phyloP scores from a whole-genome alignment of 2,113 vertebrate genomes.

The Dicerorhinus sumatrensis region DNA sequence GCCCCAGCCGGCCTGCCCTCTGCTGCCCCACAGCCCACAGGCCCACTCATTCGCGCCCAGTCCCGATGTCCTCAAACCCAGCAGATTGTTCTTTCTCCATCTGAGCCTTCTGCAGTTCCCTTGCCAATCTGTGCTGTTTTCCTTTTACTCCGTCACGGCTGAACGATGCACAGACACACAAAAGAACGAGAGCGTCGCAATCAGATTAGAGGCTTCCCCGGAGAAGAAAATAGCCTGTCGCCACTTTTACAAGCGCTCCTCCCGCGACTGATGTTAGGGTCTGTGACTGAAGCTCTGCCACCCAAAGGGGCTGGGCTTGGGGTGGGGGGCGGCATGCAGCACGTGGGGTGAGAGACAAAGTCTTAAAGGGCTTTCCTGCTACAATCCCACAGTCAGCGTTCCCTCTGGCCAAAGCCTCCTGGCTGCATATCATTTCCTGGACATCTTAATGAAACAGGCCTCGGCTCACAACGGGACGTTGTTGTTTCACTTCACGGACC shows the following conservation, averaged over 20 bases:
- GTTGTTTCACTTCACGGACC: not conserved
- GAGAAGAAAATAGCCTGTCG: not conserved
- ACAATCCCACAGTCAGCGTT: not conserved
- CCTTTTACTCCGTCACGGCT: not conserved
- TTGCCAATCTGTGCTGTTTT: rapidly evolving
- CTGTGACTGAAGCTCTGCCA: not conserved
- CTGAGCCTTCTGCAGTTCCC: not conserved
- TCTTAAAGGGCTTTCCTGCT: not conserved
- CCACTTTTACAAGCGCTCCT: not conserved
- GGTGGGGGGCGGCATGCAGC: rapidly evolving
- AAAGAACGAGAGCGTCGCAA: not conserved
- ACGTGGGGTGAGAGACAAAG: not conserved
- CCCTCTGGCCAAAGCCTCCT: not conserved
- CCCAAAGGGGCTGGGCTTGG: too few relatives aligned
- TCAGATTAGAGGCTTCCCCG: not conserved
- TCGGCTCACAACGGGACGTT: not conserved
- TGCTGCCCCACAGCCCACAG: not conserved
- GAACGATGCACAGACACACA: not conserved
- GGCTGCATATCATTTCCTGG: not conserved
- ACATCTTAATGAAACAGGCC: not conserved
- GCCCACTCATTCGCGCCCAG: not conserved
- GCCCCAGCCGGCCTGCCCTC: not conserved
- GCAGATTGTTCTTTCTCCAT: rapidly evolving
- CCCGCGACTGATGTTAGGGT: not conserved
- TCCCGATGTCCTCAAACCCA: not conserved